These are phyloP conservation scores for Macrophya annulata DNA, from an alignment of 2,888 invertebrate species.

Conservation along the genomic window DNA sequence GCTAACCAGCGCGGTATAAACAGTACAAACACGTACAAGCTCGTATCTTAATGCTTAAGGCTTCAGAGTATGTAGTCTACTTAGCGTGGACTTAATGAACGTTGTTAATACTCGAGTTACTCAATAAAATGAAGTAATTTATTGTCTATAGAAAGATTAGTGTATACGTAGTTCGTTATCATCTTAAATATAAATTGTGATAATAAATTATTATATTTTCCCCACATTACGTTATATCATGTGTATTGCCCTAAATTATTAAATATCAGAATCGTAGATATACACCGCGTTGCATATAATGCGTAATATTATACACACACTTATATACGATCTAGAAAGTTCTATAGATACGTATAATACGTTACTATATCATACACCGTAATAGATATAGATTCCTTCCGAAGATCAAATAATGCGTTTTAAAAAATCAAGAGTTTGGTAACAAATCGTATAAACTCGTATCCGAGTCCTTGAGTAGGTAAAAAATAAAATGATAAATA, in stretches of 20 bases:
- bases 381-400: neutral
- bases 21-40: neutral
- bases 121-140: neutral
- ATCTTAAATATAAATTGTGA: neutral
- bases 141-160: neutral
- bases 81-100: neutral
- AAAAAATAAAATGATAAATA: neutral
- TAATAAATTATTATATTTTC: neutral
- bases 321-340: neutral
- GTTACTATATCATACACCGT: neutral
- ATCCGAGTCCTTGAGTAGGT: no score
- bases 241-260: neutral
- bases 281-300: neutral
- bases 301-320: neutral
- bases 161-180: neutral
- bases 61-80: slow-evolving; percentile 10
- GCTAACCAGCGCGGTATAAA: neutral
- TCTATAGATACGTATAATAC: neutral
- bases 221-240: neutral
- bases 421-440: neutral
- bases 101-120: neutral
- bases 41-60: neutral
- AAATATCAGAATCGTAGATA: neutral
- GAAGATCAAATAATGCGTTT: neutral
- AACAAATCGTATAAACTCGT: neutral